phyloP scores from a whole-genome alignment of 2,797 vertebrate species.

The Anabas testudineus region DNA sequence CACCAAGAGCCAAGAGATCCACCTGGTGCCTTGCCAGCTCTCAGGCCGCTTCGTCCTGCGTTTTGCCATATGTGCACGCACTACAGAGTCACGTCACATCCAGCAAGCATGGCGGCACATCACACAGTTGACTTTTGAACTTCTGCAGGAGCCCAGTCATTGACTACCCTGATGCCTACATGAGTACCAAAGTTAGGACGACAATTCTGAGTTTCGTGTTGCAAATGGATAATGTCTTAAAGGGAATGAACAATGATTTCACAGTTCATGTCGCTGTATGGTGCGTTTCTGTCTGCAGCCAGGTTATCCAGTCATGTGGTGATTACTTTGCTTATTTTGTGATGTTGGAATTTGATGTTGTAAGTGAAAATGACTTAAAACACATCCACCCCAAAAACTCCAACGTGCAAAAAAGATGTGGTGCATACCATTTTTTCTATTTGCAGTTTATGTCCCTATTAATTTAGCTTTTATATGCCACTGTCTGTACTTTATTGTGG shows the following conservation, averaged over 20 bases:
- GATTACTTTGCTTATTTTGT: not conserved
- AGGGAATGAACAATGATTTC: constrained; percentile 24
- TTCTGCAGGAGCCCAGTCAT: constrained; percentile 80
- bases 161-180: constrained; percentile 37
- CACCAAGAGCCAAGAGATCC: constrained; percentile 88
- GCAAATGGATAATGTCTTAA: constrained; percentile 46
- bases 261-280: not conserved
- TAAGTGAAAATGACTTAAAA: not conserved
- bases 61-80: constrained; percentile 89
- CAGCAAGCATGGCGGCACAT: constrained; percentile 92
- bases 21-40: constrained; percentile 93
- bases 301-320: not conserved
- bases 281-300: constrained; percentile 11
- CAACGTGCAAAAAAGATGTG: constrained; percentile 15
- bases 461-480: constrained; percentile 11
- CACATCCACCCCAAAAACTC: not conserved
- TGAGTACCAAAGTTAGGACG: constrained; percentile 46
- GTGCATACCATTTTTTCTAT: constrained; percentile 26
- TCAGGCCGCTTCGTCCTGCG: constrained; percentile 90
- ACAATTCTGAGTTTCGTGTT: constrained; percentile 4
- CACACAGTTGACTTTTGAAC: constrained; percentile 82
- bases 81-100: constrained; percentile 87
- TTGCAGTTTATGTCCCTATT: constrained; percentile 21
- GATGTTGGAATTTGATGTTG: not conserved
- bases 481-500: constrained; percentile 12